Base-by-base conservation (phyloP, 1,140 invertebrate genomes). In the Eulimnadia texana region DNA sequence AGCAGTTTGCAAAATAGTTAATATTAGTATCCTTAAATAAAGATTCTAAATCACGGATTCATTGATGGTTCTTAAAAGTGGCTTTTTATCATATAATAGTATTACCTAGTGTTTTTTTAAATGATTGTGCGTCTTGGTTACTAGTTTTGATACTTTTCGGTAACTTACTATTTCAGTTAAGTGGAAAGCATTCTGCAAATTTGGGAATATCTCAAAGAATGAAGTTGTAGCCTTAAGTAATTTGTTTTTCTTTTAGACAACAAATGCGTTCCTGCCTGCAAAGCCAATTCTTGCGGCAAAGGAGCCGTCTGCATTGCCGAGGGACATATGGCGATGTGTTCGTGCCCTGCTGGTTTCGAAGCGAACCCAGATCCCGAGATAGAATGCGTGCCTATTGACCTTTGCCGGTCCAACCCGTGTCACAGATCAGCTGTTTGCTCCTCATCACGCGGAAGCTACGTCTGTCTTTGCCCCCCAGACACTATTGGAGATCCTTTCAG, bases 231-330 rank as follows among this genome's bases (percentile, higher is more conserved):
- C n/a, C n/a, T 27, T 24, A 11, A 22, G 20, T 54, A 20, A n/a
- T 22, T 19, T 1, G 28, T 9, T 54, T 3, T 13, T 22, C n/a
- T 42, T 28, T 58, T 90, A 64, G 84, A 83, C 1, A 85, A 90
- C 68, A 85, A 81, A n/a, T 92, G 88, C 66, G 80, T 80, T 63
- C 82, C 88, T 70, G 87, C 84, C 16, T 93, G 89, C 69, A 80
- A 82, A 62, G 82, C 85, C 69, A 82, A 88, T 66, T 81, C 84
- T 6, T 94, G 90, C 68, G 90, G 90, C 1, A 80, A 80, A 25
- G 90, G 91, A 73, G 86, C 90, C 10, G 85, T 93, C 50, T 94
- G 90, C 70, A 81, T 92, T 63, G 82, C 86, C 11, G 86, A 91
- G 70, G 83, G 88, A 68, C 88, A 91, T 69, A 81, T 80, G 67